Conservation (phyloP, 2,113 vertebrate genomes). For the Corapipo altera region DNA sequence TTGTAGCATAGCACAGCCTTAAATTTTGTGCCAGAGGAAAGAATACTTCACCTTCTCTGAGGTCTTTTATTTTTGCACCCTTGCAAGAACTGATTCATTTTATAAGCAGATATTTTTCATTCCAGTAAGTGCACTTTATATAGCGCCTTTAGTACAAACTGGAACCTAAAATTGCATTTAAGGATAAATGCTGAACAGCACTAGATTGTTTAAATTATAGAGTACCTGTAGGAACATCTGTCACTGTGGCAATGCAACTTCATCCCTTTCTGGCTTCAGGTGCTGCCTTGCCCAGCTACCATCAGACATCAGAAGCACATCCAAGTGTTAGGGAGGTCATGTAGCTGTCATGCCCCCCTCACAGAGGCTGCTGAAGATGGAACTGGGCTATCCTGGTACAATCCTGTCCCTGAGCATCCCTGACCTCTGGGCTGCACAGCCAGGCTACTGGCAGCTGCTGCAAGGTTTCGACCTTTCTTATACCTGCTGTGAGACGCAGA, state of each 20-base stretch:
- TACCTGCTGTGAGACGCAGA: background rate
- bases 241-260: background rate
- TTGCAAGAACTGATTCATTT: conserved; percentile 39
- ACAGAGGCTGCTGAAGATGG: background rate
- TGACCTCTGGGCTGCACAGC: background rate
- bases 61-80: conserved; percentile 51
- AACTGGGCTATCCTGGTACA: background rate
- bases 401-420: background rate
- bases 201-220: background rate
- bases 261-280: background rate
- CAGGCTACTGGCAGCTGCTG: accelerated
- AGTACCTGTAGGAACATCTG: background rate
- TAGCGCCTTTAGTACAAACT: background rate
- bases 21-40: conserved; percentile 25
- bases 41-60: conserved; percentile 23
- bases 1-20: background rate
- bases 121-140: conserved; percentile 42
- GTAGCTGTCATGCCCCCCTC: accelerated
- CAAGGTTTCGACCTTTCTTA: background rate
- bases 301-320: background rate
- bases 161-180: background rate
- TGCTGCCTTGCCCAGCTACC: background rate
- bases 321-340: no score
- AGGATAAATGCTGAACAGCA: conserved; percentile 12
- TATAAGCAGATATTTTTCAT: conserved; percentile 27